These are phyloP conservation scores for Zoanthus solanderi DNA, from an alignment of 92 coral and sea anemone species.

Conservation along the genomic window DNA sequence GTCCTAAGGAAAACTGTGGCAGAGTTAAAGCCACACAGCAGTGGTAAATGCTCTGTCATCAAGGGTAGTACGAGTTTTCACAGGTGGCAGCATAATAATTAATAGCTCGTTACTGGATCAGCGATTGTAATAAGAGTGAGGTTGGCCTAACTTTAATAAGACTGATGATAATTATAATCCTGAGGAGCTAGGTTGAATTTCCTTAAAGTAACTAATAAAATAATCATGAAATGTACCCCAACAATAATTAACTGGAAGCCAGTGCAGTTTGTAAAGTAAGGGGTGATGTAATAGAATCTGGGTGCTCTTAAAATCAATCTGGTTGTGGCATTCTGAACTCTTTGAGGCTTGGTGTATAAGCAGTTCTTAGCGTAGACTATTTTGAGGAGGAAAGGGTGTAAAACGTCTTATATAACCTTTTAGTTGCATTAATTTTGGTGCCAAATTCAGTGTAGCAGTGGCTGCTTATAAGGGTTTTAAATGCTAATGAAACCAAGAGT, in stretches of 20 bases:
- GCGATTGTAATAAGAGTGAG: constrained; percentile 10
- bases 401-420: too few relatives aligned
- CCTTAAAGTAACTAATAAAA: constrained; percentile 25
- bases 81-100: neutral
- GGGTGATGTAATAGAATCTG: neutral
- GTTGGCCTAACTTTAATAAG: constrained; percentile 1
- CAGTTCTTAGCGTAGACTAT: neutral
- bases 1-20: too few relatives aligned
- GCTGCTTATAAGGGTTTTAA: too few relatives aligned
- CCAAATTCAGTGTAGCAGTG: too few relatives aligned
- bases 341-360: neutral
- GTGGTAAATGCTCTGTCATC: neutral
- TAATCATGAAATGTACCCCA: constrained; percentile 3
- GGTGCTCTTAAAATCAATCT: constrained; percentile 30
- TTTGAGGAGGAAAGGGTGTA: too few relatives aligned
- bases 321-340: constrained; percentile 28
- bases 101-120: constrained; percentile 8
- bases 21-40: neutral
- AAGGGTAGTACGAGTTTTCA: neutral
- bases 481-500: too few relatives aligned
- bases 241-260: constrained; percentile 11
- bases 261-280: neutral
- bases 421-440: neutral
- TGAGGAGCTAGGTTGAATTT: constrained; percentile 23
- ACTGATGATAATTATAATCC: neutral